Conservation (phyloP, 2,888 invertebrate species). For the Caenorhabditis becei region DNA sequence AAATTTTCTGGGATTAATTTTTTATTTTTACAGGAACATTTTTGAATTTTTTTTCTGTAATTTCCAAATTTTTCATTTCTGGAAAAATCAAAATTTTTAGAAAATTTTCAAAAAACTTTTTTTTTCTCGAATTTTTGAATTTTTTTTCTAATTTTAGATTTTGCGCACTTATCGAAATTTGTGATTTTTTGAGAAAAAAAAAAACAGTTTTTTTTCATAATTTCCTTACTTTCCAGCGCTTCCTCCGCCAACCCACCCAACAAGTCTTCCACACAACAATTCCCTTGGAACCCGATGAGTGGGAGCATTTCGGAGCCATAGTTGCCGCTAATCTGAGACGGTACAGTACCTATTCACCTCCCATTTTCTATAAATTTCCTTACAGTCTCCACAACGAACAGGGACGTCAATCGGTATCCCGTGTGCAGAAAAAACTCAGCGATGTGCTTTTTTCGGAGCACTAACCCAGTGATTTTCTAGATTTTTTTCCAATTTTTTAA, state of each 20-base stretch:
- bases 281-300: slow-evolving; percentile 54
- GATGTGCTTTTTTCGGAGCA: slow-evolving; percentile 56
- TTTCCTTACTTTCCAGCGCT: slow-evolving; percentile 6
- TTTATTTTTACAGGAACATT: too few species aligned
- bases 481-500: background rate
- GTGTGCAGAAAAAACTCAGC: slow-evolving; percentile 60
- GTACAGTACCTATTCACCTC: slow-evolving; percentile 10
- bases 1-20: too few species aligned
- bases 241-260: slow-evolving; percentile 18
- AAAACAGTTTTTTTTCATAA: background rate
- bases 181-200: background rate
- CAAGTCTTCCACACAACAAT: slow-evolving; percentile 21
- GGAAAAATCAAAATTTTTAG: too few species aligned
- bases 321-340: slow-evolving; percentile 61
- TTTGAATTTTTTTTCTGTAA: too few species aligned
- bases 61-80: too few species aligned
- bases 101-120: too few species aligned
- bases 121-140: too few species aligned
- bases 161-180: too few species aligned
- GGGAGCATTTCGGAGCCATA: slow-evolving; percentile 65
- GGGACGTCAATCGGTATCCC: slow-evolving; percentile 23
- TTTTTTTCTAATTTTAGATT: too few species aligned
- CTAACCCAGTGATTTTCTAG: slow-evolving; percentile 3
- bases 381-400: slow-evolving; percentile 34
- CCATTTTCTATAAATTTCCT: background rate